Percentiles rank a stretch among this genome's conserved stretches.
These are phyloP conservation scores for Geotrupes spiniger DNA, from an alignment of 2,888 invertebrate genomes.

Conservation along the genomic window DNA sequence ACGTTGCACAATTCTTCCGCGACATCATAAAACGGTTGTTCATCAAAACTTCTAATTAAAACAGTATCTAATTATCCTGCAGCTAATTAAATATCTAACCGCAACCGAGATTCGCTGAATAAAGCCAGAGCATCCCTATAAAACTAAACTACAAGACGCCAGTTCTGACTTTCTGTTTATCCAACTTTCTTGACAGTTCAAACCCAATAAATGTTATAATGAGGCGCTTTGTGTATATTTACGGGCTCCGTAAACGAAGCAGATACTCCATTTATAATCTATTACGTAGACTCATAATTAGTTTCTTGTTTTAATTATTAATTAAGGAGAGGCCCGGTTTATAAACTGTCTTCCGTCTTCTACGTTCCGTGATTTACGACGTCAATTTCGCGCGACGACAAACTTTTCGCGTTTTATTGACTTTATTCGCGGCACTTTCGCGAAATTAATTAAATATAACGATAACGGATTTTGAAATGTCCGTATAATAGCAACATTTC, in stretches of 20 bases:
- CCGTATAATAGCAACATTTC: too few species aligned
- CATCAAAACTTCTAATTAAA: conserved; percentile 50
- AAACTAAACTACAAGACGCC: conserved; percentile 46
- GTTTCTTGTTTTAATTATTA: conserved; percentile 50
- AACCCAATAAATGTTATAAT: conserved; percentile 48
- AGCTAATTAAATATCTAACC: conserved; percentile 50
- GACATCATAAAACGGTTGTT: conserved; percentile 30
- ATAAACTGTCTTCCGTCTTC: conserved; percentile 37
- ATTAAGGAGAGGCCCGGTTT: conserved; percentile 40
- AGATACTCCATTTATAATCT: conserved; percentile 46
- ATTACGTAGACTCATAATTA: conserved; percentile 48
- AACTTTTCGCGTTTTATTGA: too few species aligned
- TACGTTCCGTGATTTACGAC: conserved; percentile 32
- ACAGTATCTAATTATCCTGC: conserved; percentile 49
- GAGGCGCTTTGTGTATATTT: conserved; percentile 44
- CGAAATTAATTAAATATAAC: too few species aligned
- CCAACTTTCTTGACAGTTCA: conserved; percentile 47
- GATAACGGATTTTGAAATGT: too few species aligned
- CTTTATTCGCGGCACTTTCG: too few species aligned
- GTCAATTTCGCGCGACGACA: too few species aligned
- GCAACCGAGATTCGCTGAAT: conserved; percentile 41
- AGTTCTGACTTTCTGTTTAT: conserved; percentile 46
- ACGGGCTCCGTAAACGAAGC: conserved; percentile 41
- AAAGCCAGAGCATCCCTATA: conserved; percentile 45
- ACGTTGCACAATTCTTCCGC: conserved; percentile 16